Percentiles rank a stretch among this genome's conserved stretches.
Conservation (phyloP, 2,888 invertebrate genomes). For the Drosophila birchii region DNA sequence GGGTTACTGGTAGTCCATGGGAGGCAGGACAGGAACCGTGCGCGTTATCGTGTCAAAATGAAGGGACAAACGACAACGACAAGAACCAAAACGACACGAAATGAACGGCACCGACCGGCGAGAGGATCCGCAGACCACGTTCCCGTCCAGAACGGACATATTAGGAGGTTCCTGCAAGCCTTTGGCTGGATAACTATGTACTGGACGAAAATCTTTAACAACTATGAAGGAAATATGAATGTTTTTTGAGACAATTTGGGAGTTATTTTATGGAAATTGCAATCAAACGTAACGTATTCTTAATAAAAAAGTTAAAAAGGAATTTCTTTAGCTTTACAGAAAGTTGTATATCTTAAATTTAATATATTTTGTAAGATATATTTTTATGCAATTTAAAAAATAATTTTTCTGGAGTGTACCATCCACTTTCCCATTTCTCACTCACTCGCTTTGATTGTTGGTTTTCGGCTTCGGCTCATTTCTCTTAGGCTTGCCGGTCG, state of each 20-base stretch:
- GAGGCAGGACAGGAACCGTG: conserved; percentile 50
- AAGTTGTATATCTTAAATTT: neutral
- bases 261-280: fast-evolving
- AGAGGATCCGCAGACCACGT: conserved; percentile 17
- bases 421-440: conserved; percentile 2
- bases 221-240: neutral
- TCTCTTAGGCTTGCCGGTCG: conserved; percentile 56
- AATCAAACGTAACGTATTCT: neutral
- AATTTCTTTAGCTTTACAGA: neutral
- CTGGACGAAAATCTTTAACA: neutral
- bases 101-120: conserved; percentile 40
- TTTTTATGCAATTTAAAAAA: fast-evolving
- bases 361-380: neutral
- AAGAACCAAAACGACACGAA: conserved; percentile 70
- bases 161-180: conserved; percentile 34
- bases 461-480: conserved; percentile 66
- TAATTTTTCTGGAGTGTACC: neutral
- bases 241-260: neutral
- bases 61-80: conserved; percentile 77
- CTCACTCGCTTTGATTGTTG: conserved; percentile 60
- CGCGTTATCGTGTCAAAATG: conserved; percentile 81
- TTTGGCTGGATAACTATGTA: conserved; percentile 51
- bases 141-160: conserved; percentile 33
- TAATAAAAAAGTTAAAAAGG: neutral
- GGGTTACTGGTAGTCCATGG: conserved; percentile 4